Conservation (phyloP, 2,888 invertebrate species). For the Spisula subtruncata region DNA sequence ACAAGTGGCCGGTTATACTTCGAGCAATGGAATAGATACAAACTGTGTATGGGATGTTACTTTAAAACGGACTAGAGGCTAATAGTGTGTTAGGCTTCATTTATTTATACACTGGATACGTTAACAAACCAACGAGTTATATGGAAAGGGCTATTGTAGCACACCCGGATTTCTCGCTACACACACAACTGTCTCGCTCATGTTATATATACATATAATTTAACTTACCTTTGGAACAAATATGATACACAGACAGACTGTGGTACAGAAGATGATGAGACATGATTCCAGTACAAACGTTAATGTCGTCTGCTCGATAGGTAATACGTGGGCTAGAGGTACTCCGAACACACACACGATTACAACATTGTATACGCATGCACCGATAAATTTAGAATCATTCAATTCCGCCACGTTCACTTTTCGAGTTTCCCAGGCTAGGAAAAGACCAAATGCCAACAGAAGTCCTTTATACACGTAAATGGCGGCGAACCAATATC, state of each 20-base stretch:
- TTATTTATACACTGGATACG: too few relatives aligned
- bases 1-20: too few relatives aligned
- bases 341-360: slow-evolving; percentile 76
- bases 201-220: too few relatives aligned
- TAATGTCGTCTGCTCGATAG: slow-evolving; percentile 65
- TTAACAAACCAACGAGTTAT: too few relatives aligned
- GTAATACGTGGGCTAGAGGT: slow-evolving; percentile 69
- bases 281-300: slow-evolving; percentile 69
- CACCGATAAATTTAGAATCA: slow-evolving; percentile 78
- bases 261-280: slow-evolving; percentile 75
- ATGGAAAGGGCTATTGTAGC: too few relatives aligned
- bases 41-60: too few relatives aligned
- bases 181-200: too few relatives aligned
- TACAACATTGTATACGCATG: slow-evolving; percentile 80
- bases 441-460: slow-evolving; percentile 79
- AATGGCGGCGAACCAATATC: slow-evolving; percentile 76
- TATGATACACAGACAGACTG: slow-evolving; percentile 75
- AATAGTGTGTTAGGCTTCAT: too few relatives aligned
- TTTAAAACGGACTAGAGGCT: too few relatives aligned
- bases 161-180: too few relatives aligned
- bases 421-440: slow-evolving; percentile 79
- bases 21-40: too few relatives aligned
- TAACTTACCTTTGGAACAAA: slow-evolving; percentile 78
- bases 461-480: slow-evolving; percentile 78
- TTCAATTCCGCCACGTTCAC: slow-evolving; percentile 77